Conservation (phyloP, 2,888 invertebrate species). For the Nomada fabriciana region DNA sequence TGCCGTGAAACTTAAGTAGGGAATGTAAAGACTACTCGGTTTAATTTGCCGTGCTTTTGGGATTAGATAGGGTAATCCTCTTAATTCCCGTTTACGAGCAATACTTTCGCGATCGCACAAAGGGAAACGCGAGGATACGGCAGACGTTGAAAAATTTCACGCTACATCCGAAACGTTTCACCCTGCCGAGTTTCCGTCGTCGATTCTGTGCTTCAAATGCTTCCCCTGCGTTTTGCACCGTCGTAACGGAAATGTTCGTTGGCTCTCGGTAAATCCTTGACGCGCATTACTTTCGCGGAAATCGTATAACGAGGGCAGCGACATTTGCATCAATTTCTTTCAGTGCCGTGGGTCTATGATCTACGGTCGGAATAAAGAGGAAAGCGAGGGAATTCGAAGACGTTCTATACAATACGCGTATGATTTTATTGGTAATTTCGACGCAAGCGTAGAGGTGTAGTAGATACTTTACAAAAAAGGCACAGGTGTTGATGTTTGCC, state of each 20-base stretch:
- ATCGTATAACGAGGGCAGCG: constrained; percentile 1
- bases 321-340: not conserved
- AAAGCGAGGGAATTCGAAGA: not conserved
- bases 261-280: constrained; percentile 29
- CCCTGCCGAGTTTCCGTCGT: not conserved
- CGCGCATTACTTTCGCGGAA: not conserved
- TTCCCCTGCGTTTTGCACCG: not conserved
- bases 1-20: constrained; percentile 31
- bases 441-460: not conserved
- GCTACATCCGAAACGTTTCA: constrained; percentile 6
- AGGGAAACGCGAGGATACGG: constrained; percentile 18
- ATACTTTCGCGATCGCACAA: constrained; percentile 78
- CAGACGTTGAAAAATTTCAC: constrained; percentile 51
- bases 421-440: not conserved
- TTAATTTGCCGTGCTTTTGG: constrained; percentile 63
- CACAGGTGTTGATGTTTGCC: too few species aligned
- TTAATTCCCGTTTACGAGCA: constrained; percentile 61
- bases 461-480: not conserved
- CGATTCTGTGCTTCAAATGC: constrained; percentile 4
- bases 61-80: constrained; percentile 59
- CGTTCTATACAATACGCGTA: not conserved
- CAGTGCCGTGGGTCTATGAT: not conserved
- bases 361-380: not conserved
- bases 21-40: constrained; percentile 57
- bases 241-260: not conserved